Evolutionary conservation across 2,797 vertebrate species (phyloP).

Genomic region (Falco biarmicus): DNA sequence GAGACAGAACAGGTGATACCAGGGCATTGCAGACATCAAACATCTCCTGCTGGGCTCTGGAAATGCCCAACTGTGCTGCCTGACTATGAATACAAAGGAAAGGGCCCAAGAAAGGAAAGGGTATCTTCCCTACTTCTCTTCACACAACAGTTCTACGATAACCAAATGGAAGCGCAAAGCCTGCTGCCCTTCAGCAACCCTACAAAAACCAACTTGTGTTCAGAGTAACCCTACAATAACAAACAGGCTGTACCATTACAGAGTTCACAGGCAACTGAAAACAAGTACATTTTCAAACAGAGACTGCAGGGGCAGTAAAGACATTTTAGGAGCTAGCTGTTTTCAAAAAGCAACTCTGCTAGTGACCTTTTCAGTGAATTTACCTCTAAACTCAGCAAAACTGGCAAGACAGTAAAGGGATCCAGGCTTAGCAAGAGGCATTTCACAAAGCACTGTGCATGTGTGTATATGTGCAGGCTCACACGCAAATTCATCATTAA

Average conservation of each 20-base stretch:
- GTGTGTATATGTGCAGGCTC: neutral
- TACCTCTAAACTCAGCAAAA: slow-evolving; percentile 30
- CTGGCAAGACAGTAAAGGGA: neutral
- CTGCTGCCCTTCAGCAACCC: neutral
- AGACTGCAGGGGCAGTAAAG: neutral
- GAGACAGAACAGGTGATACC: neutral
- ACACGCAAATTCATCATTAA: neutral
- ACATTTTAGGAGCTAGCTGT: neutral
- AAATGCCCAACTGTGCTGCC: neutral
- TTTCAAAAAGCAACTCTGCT: slow-evolving; percentile 22
- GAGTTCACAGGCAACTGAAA: slow-evolving; percentile 23
- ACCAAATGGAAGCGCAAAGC: neutral
- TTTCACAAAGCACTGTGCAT: neutral
- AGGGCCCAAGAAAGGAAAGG: neutral
- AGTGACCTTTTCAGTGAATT: slow-evolving; percentile 33
- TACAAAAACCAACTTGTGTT: neutral
- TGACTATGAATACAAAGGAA: neutral
- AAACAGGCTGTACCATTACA: neutral
- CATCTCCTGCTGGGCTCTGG: neutral
- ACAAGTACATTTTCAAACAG: slow-evolving; percentile 15
- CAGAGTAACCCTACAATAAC: slow-evolving; percentile 3
- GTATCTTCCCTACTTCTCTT: slow-evolving; percentile 9
- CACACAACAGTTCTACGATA: neutral
- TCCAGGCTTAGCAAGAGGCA: neutral
- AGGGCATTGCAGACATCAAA: neutral